Base-by-base conservation (phyloP, 2,888 invertebrate genomes). In the Psylliodes chrysocephalus region DNA sequence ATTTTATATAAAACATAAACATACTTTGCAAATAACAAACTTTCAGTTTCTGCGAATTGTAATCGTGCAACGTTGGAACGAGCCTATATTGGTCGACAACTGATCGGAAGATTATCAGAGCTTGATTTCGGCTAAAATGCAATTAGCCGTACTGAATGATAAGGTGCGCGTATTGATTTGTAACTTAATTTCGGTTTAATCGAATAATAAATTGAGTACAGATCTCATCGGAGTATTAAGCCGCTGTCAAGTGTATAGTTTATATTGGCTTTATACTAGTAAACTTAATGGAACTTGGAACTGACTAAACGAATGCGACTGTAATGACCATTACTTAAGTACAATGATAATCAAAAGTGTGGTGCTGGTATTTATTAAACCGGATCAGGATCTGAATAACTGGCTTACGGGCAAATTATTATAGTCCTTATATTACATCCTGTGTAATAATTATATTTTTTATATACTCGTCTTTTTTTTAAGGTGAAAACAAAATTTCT, bases 131-230 rank as follows among this genome's bases (percentile, higher is more conserved):
- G 40, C 57, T 54, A 52, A 63, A 62, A 66, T 51, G 66, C 64
- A 68, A 68, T 68, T 68, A 68, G 64, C 56, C 66, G 51, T 35
- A 38, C 66, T 33, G 62, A 44, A 51, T 55, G 64, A 67, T 67
- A 67, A 67, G 55, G 64, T 53, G 49, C 60, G 53, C 44, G 54
- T 56, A 66, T 68, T 68, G 68, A 68, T 68, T 66, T 68, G 68
- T 66, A 60, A 62, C 68, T 68, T 68, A 68, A 68, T 68, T 68
- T 66, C 60, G 46, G 46, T 63, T 52, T 55, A 62, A 62, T 51
- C 56, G 52, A 59, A 59, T 59, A 59, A 59, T 59, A 59, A 59
- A 59, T 59, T 59, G 40, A 59, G 59, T 40, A 8, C 25, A 59
- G 59, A 59, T 59, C 59, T 30, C 49, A 59, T 59, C 59, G 59